Base-by-base conservation (phyloP, 2,113 vertebrate species). In the Petaurus breviceps region DNA sequence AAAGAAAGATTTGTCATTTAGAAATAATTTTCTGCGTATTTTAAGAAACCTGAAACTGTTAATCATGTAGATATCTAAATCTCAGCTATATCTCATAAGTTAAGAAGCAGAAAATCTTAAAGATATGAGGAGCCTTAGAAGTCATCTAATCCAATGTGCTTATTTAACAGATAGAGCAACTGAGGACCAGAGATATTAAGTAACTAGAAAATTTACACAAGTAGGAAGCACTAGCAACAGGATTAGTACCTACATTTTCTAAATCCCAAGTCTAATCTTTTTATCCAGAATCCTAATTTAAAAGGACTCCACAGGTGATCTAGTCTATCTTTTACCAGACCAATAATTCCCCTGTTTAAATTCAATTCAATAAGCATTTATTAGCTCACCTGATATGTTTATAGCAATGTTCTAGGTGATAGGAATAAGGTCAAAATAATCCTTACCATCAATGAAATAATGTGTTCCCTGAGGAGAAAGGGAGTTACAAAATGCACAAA, bases 321-420 rank as follows among this genome's bases (percentile, higher is more conserved):
- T 77, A 84, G 19, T 23, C 16, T 31, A 77, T 77, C 14, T 77
- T n/a, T 77, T 77, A 77, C 37, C 12, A 5, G 37, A 77, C n/a
- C 14, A 77, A 77, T n/a, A n/a, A 77, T n/a, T 11, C 57, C 5
- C 31, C 37, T 22, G 4, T 37, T 37, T 5, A 16, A 37, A 37
- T 77, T n/a, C 61, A 6, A n/a, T 77, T 77, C 61, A n/a, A 77
- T n/a, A 77, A 16, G 14, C 51, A 51, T 51, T n/a, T 19, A 77
- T 16, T 77, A n/a, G 19, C 57, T 7, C 11, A n/a, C 37, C 61
- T 68, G 9, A 11, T 68, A 68, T 68, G 4, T 77, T 77, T n/a
- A n/a, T 1, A n/a, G 14, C 4, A n/a, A 37, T 6, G 0, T n/a
- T n/a, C 37, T n/a, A 77, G 12, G 16, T n/a, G 1, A 4, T 77